Evolutionary conservation across 2,888 invertebrate genomes (phyloP).

Genomic region (Lypha dubia): DNA sequence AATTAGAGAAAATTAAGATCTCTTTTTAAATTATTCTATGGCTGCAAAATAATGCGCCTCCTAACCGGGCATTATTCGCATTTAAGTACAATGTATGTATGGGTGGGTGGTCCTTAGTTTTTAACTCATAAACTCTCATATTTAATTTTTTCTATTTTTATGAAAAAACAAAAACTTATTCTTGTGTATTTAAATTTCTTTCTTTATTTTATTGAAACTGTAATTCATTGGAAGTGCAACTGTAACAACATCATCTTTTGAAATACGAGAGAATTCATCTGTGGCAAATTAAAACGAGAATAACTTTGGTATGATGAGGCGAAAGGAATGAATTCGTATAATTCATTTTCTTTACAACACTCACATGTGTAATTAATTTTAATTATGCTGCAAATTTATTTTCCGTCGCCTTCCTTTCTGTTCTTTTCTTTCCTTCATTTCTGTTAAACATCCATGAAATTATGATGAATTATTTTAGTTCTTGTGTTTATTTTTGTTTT

Average conservation of each 20-base stretch:
- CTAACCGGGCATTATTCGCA: background rate
- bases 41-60: too few relatives aligned
- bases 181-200: slow-evolving; percentile 51
- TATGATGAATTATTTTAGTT: slow-evolving; percentile 63
- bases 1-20: too few relatives aligned
- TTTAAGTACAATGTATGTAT: too few relatives aligned
- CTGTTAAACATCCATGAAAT: slow-evolving; percentile 62
- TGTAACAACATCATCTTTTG: slow-evolving; percentile 40
- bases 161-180: background rate
- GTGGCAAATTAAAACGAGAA: slow-evolving; percentile 62
- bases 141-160: slow-evolving; percentile 20
- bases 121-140: background rate
- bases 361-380: slow-evolving; percentile 71
- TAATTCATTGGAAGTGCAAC: slow-evolving; percentile 60
- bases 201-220: slow-evolving; percentile 47
- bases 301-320: slow-evolving; percentile 21
- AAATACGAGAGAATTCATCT: slow-evolving; percentile 64
- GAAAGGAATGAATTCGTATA: slow-evolving; percentile 24
- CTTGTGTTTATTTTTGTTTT: background rate
- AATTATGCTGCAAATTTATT: slow-evolving; percentile 65
- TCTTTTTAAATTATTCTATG: too few relatives aligned
- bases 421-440: slow-evolving; percentile 18
- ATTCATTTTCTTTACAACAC: slow-evolving; percentile 46
- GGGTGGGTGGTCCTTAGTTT: slow-evolving; percentile 17
- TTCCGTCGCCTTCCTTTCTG: background rate